Conservation (phyloP, 2,888 invertebrate species). For the Drosophila barbarae region DNA sequence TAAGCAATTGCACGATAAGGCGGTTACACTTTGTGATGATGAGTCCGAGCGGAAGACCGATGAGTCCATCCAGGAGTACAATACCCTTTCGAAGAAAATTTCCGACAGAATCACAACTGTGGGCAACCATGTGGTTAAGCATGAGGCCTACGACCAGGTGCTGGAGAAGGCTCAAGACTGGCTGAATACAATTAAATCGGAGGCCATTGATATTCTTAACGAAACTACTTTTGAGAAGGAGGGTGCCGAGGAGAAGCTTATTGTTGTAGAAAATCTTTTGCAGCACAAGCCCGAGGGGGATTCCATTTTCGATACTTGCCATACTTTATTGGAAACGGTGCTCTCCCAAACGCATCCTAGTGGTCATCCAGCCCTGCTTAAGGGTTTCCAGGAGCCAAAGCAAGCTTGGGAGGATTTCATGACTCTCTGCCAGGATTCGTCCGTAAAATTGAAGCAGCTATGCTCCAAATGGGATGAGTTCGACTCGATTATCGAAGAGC, state of each 20-base stretch:
- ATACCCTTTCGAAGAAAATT: constrained; percentile 84
- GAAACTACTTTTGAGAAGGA: constrained; percentile 89
- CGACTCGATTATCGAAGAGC: constrained; percentile 86
- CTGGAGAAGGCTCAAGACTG: constrained; percentile 92
- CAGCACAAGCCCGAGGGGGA: constrained; percentile 88
- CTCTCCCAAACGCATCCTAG: constrained; percentile 87
- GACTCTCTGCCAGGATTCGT: constrained; percentile 85
- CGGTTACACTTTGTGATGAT: constrained; percentile 88
- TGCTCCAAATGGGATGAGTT: constrained; percentile 91
- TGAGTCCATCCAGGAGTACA: constrained; percentile 87
- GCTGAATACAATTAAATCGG: constrained; percentile 88
- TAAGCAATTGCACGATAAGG: constrained; percentile 90
- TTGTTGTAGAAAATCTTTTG: constrained; percentile 87
- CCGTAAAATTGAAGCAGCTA: constrained; percentile 86
- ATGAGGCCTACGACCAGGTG: constrained; percentile 89
- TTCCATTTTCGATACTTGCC: constrained; percentile 85
- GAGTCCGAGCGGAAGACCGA: constrained; percentile 88
- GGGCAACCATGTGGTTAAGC: constrained; percentile 88
- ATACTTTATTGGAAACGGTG: constrained; percentile 86
- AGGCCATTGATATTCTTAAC: constrained; percentile 88
- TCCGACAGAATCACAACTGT: constrained; percentile 84
- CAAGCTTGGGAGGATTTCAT: constrained; percentile 88
- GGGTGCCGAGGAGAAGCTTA: constrained; percentile 87
- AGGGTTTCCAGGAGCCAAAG: constrained; percentile 87
- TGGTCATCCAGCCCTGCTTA: constrained; percentile 87